These are phyloP conservation scores for Axea sp. DNA, from an alignment of 2,888 invertebrate species.

Conservation along the genomic window DNA sequence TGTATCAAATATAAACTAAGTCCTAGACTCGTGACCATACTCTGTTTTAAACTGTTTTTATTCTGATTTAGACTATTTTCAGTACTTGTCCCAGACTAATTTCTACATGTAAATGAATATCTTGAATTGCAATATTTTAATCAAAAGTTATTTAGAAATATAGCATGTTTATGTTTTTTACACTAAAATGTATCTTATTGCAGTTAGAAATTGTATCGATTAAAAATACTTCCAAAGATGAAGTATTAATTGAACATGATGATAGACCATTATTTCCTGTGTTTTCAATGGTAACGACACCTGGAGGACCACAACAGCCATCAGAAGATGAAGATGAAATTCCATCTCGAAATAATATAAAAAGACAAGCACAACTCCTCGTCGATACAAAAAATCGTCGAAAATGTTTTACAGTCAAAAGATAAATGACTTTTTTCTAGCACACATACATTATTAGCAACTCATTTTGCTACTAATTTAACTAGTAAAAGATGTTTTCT, in stretches of 20 bases:
- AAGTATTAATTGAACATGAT: conserved; percentile 64
- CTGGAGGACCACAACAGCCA: conserved; percentile 65
- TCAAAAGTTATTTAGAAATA: neutral
- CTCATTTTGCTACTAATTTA: no score
- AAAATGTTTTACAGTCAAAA: conserved; percentile 82
- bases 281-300: conserved; percentile 69
- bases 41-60: no score
- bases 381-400: conserved; percentile 90
- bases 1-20: no score
- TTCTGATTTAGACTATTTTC: no score
- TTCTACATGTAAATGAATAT: neutral
- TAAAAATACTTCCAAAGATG: conserved; percentile 65
- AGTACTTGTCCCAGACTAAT: no score
- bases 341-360: conserved; percentile 88
- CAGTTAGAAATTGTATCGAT: conserved; percentile 72
- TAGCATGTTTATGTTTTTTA: neutral
- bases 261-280: conserved; percentile 71
- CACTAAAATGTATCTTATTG: no score
- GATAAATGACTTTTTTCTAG: no score
- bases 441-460: no score
- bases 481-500: no score
- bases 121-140: no score
- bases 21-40: no score
- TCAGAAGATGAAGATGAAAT: conserved; percentile 92
- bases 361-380: conserved; percentile 90